Base-by-base conservation (phyloP, 2,113 vertebrate genomes). In the Eublepharis macularius region DNA sequence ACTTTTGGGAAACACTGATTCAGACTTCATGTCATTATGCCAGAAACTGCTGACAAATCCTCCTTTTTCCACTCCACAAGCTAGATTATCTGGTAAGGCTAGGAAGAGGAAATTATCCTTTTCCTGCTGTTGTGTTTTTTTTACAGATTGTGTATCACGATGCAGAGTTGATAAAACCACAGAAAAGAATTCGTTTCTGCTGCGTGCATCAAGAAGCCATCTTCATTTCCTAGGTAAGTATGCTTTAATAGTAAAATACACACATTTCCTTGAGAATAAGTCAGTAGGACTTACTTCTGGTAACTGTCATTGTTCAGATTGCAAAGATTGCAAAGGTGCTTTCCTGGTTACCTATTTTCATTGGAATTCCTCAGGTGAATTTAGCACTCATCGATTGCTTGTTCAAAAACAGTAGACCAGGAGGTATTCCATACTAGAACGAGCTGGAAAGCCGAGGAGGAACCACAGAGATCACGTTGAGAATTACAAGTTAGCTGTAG, bases 81-180 rank as follows among this genome's bases (percentile, higher is more conserved):
- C 47, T 24, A 14, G 66, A 70, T 89, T 92, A 84, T 81, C 92
- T 91, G 87, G 88, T 87, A 91, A 92, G 86, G 88, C 86, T 82
- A 80, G 91, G 86, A 92, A 95, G 85, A 86, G 94, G 93, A 94
- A 94, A 93, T 91, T 89, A 21, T 82, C 21, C 84, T 91, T 86
- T 94, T 94, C 93, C 92, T 93, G 87, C 32, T 90, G 89, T 88
- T 49, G 54, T 36, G 4, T 14, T 26, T 74, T 70, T 66, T 93
- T 94, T 91, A 12, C 76, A 73, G 83, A 75, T 82, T 76, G 41
- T 82, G 49, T 89, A 74, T 81, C 85, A 29, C 13, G 51, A 81
- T 63, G 84, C 86, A 82, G 80, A 81, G 75, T 82, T 86, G 19
- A 41, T 63, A 87, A 63, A 41, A 85, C 83, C 91, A 87, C 87